Evolutionary conservation across 2,888 invertebrate species (phyloP).

Genomic region (Cephus nigrinus): DNA sequence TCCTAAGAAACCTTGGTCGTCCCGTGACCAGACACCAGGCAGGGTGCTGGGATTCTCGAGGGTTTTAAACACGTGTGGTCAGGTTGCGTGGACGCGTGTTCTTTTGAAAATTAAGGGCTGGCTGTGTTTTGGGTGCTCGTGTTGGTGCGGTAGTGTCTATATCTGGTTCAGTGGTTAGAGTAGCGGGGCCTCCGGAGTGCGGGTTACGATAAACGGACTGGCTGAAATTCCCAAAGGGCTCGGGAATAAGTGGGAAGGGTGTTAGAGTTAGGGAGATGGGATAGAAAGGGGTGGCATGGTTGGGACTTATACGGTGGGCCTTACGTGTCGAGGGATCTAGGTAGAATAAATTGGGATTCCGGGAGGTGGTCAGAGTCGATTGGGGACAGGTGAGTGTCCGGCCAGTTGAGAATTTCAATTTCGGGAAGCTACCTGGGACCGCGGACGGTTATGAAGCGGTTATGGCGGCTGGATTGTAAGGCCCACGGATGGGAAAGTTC

Average conservation of each 20-base stretch:
- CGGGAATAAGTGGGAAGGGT: background rate
- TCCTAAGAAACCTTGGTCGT: background rate
- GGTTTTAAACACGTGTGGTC: background rate
- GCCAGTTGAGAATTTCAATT: background rate
- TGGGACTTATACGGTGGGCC: background rate
- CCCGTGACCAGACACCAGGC: background rate
- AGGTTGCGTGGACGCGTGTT: background rate
- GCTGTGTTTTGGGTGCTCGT: background rate
- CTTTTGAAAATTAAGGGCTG: background rate
- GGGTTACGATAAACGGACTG: conserved; percentile 3
- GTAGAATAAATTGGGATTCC: background rate
- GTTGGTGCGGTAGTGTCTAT: background rate
- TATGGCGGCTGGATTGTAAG: background rate
- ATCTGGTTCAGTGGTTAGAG: background rate
- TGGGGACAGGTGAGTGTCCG: background rate
- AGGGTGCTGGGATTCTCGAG: background rate
- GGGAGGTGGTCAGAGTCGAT: background rate
- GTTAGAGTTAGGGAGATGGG: background rate
- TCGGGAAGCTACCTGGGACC: background rate
- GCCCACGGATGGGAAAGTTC: background rate
- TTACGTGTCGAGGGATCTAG: background rate
- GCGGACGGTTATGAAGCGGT: background rate
- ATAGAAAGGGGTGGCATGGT: background rate
- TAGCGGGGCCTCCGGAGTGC: background rate
- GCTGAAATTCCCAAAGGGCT: background rate